A percentile compares a stretch with the other conserved stretches of the same genome.
phyloP scores from a whole-genome alignment of 1,140 invertebrate species.

The Conus ventricosus region DNA sequence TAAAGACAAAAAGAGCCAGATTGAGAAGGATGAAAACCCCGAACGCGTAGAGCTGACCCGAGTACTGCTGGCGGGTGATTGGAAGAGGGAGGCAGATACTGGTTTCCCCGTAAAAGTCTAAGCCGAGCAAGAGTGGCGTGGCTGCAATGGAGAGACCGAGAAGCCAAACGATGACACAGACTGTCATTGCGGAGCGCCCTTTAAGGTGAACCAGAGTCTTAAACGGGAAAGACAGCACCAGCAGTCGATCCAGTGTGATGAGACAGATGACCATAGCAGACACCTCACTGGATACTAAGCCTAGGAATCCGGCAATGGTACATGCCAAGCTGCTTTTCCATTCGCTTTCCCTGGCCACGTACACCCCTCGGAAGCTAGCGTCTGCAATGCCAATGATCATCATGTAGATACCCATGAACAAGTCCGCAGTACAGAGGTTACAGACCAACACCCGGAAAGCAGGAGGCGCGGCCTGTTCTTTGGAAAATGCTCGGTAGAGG shows the following conservation, averaged over 20 bases:
- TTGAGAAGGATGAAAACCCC: conserved; percentile 52
- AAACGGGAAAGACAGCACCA: conserved; percentile 61
- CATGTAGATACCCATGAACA: conserved; percentile 67
- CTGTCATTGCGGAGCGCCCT: conserved; percentile 18
- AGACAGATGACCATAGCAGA: conserved; percentile 13
- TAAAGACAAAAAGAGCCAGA: conserved; percentile 41
- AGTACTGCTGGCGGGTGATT: conserved; percentile 30
- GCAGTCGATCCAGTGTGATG: conserved; percentile 43
- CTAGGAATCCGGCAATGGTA: conserved; percentile 57
- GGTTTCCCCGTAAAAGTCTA: conserved; percentile 51
- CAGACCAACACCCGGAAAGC: conserved; percentile 49
- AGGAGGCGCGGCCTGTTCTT: conserved; percentile 28
- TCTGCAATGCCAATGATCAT: conserved; percentile 63
- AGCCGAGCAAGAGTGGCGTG: conserved; percentile 10
- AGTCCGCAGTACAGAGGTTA: conserved; percentile 59
- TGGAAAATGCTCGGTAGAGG: conserved; percentile 30
- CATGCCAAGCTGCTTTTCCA: conserved; percentile 59
- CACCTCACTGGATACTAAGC: conserved; percentile 38
- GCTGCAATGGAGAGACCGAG: conserved; percentile 40
- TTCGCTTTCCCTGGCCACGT: conserved; percentile 49
- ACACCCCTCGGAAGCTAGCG: conserved; percentile 54
- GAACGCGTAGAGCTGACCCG: conserved; percentile 47
- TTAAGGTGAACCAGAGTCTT: conserved; percentile 29
- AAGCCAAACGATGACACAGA: conserved; percentile 31
- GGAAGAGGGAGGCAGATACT: conserved; percentile 52